Evolutionary conservation across 2,113 vertebrate species (phyloP), one percentile per base, ranked within the genome.

Genomic region (Ifrita kowaldi): DNA sequence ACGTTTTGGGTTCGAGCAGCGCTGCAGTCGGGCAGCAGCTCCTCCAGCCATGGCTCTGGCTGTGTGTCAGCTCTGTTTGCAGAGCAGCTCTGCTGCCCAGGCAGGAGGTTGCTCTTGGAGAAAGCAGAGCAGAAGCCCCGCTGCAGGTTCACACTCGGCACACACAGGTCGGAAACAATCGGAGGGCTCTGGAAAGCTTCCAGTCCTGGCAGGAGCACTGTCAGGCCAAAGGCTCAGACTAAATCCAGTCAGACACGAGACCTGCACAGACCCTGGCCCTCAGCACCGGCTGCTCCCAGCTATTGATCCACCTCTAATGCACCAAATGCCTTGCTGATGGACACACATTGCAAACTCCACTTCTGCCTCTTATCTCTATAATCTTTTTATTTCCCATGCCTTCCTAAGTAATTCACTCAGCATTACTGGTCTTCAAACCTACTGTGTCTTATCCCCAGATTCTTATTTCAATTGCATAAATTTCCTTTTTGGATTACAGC

Each of bases 301-400:
- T 73, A 85, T 65, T 39, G 94, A 91, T 91, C 93, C 64, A 19
- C 74, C 79, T 52, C 87, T 94, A 82, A 93, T 82, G 92, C 87
- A 94, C n/a, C 90, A 26, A 55, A 16, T 22, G 77, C 77, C 65
- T 69, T 22, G 57, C 87, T 95, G 94, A 90, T 69, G 71, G 33
- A 41, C 62, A 44, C 9, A 10, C 41, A 49, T 7, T 83, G 84
- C 53, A 64, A 78, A 44, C 49, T 47, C 87, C 15, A 20, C 47
- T 60, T 41, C 74, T 52, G 2, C 77, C 42, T 67, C 84, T 74
- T 64, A 44, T 37, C 84, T 82, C 70, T 21, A 15, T 10, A 42
- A 87, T 56, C 52, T 46, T 52, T 77, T 62, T 56, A 84, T 79
- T 93, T 76, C 70, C 53, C 30, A 1, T 11, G 21, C 46, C 63